Evolutionary conservation across 2,888 invertebrate genomes (phyloP).

Genomic region (Apomyelois bistriatella): DNA sequence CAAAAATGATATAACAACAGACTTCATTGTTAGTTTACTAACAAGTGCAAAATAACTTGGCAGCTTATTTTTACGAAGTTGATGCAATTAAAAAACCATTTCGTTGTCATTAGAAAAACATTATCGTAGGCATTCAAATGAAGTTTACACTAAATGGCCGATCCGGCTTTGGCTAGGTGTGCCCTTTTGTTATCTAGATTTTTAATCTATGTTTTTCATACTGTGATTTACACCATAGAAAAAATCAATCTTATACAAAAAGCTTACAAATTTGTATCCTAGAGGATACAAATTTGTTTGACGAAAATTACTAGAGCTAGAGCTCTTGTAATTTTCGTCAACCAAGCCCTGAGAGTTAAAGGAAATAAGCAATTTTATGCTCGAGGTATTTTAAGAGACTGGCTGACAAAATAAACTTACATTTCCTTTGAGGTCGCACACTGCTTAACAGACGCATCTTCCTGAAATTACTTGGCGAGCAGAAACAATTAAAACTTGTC

Average conservation of each 20-base stretch:
- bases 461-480: background rate
- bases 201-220: no score
- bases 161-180: no score
- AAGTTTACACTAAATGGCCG: no score
- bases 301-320: background rate
- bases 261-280: no score
- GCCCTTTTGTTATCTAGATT: no score
- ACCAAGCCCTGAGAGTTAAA: background rate
- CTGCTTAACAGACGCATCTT: background rate
- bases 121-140: background rate
- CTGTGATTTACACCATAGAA: no score
- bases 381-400: background rate
- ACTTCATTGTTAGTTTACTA: background rate
- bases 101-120: background rate
- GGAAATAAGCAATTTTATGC: conserved; percentile 5
- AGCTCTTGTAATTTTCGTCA: background rate
- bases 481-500: background rate
- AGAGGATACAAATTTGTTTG: no score
- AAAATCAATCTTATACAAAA: no score
- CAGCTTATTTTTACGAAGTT: background rate
- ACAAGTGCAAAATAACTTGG: background rate
- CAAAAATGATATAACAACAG: background rate
- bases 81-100: background rate
- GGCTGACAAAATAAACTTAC: background rate
- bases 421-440: background rate